Evolutionary conservation across 1,140 invertebrate species (phyloP), one percentile per base, ranked within the genome.

Genomic region (Hetaerina americana): DNA sequence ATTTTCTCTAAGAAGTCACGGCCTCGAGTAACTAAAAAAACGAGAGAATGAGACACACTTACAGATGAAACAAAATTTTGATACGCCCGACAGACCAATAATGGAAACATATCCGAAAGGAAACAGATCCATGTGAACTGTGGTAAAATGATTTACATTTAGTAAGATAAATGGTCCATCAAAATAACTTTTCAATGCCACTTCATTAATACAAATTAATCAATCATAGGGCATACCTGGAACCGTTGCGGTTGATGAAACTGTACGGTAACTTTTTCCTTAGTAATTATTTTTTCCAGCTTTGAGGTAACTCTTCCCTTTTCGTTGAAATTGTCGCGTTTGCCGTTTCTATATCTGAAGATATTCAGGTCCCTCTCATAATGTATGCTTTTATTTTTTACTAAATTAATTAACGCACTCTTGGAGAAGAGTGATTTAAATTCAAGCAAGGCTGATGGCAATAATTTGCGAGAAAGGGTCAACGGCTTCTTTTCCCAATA

Each of bases 221-320:
- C n/a, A n/a, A n/a, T n/a, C n/a, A n/a, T n/a, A n/a, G n/a, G n/a
- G n/a, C n/a, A n/a, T 29, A 70, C 75, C 29, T 81, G 80, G 76
- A 85, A 87, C 0, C 83, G 82, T 74, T 88, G 87, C 8, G 87
- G 87, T 75, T 87, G 87, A 27, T 87, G 78, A 67, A 88, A 76
- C 68, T 87, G 79, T 24, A 88, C 75, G 15, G 85, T 85, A 76
- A 84, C 85, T 3, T 85, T 84, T 75, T 84, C 82, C 80, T 82
- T 80, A 76, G 80, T 85, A 75, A 80, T 82, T 75, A 72, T 66
- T 40, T 70, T 85, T 82, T 83, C 84, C 85, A 5, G 85, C 82
- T 27, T 84, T 78, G 28, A 82, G 75, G 76, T 82, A 79, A 69
- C 77, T 22, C 77, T 75, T 0, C 85, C 83, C 27, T 75, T 75